Evolutionary conservation across 2,113 vertebrate species (phyloP).

Genomic region (Xiphophorus maculatus): DNA sequence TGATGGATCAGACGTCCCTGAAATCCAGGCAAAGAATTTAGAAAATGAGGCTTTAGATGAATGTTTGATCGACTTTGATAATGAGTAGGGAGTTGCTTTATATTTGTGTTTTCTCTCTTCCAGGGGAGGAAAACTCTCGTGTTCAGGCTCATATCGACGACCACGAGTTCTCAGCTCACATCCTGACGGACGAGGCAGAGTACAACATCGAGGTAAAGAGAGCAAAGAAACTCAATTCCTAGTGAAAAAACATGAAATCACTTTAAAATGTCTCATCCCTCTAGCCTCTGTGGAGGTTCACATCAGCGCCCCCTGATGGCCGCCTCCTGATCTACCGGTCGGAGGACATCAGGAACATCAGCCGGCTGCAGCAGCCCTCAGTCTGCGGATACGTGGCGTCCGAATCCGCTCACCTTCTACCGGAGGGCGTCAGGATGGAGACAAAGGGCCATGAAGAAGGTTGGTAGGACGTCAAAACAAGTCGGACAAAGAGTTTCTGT

Average conservation of each 20-base stretch:
- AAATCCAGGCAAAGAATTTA: neutral
- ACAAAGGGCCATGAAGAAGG: conserved; percentile 38
- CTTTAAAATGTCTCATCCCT: neutral
- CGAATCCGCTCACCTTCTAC: conserved; percentile 75
- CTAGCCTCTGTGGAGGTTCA: conserved; percentile 93
- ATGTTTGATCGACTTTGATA: neutral
- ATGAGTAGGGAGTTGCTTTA: neutral
- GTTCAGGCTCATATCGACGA: conserved; percentile 93
- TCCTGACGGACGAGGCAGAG: conserved; percentile 87
- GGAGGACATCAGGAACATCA: conserved; percentile 91
- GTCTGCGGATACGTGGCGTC: conserved; percentile 90
- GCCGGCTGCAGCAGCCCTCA: conserved; percentile 86
- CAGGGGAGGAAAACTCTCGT: conserved; percentile 92
- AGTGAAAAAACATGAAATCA: no score
- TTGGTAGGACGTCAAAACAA: neutral
- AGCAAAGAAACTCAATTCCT: no score
- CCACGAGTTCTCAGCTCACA: conserved; percentile 89
- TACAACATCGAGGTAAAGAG: conserved; percentile 92
- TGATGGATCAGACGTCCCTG: neutral
- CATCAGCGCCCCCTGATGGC: conserved; percentile 79
- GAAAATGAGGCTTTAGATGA: neutral
- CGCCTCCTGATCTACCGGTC: conserved; percentile 91
- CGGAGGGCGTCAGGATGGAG: conserved; percentile 58
- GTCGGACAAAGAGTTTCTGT: neutral
- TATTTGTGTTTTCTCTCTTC: conserved; percentile 2